Conservation (phyloP, 2,888 invertebrate genomes). For the Boloria selene region DNA sequence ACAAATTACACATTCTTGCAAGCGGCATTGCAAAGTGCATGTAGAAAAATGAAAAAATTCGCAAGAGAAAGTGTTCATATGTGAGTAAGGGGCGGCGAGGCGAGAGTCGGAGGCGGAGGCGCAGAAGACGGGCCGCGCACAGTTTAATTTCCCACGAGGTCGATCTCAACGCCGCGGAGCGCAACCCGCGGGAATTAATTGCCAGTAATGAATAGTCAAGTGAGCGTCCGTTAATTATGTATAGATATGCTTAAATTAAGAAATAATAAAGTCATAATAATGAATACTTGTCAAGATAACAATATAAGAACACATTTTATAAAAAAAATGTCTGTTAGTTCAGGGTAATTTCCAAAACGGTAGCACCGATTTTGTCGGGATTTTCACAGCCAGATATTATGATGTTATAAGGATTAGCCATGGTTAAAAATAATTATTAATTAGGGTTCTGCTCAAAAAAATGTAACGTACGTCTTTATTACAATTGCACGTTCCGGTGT, state of each 20-base stretch:
- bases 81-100: constrained; percentile 60
- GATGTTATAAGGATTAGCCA: no score
- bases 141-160: constrained; percentile 83
- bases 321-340: no score
- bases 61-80: constrained; percentile 76
- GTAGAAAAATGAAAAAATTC: constrained; percentile 70
- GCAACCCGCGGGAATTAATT: constrained; percentile 82
- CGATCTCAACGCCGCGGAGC: constrained; percentile 80
- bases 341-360: no score
- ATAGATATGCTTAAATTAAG: constrained; percentile 50
- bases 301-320: no score
- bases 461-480: no score
- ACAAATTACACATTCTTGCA: constrained; percentile 46
- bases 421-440: no score
- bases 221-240: constrained; percentile 79
- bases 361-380: no score
- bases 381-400: no score
- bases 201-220: constrained; percentile 82
- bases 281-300: no score
- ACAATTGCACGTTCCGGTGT: no score
- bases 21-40: constrained; percentile 50
- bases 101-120: constrained; percentile 57
- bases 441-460: no score
- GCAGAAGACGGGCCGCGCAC: constrained; percentile 78
- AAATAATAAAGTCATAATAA: constrained; percentile 35